phyloP scores from a whole-genome alignment of 2,888 invertebrate genomes.

The Diaphora mendica region DNA sequence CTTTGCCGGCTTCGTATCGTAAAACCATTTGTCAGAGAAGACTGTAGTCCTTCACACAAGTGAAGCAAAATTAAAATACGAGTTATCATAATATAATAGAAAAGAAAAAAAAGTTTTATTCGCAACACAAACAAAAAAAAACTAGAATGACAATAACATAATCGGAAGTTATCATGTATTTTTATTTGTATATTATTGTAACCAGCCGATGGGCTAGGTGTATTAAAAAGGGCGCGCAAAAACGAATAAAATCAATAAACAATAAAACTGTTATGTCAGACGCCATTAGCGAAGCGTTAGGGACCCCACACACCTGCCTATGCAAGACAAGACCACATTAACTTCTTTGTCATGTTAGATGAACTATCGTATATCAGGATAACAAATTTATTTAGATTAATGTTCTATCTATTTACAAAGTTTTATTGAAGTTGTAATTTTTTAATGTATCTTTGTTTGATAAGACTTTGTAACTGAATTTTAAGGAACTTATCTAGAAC shows the following conservation, averaged over 20 bases:
- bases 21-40: too few species aligned
- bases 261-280: constrained; percentile 35
- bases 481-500: too few species aligned
- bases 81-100: too few species aligned
- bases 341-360: constrained; percentile 18
- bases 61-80: too few species aligned
- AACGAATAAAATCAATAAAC: constrained; percentile 35
- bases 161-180: too few species aligned
- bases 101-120: too few species aligned
- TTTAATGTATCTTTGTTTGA: not conserved
- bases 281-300: constrained; percentile 29
- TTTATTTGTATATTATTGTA: too few species aligned
- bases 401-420: constrained; percentile 9
- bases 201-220: constrained; percentile 8
- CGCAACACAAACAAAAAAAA: too few species aligned
- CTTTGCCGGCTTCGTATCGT: too few species aligned
- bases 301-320: constrained; percentile 24
- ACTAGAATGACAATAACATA: too few species aligned
- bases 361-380: not conserved
- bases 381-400: constrained; percentile 9
- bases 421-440: not conserved
- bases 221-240: constrained; percentile 29
- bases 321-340: constrained; percentile 26
- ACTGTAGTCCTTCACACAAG: too few species aligned
- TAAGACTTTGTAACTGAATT: too few species aligned